Conservation (phyloP, 1,140 invertebrate genomes). For the Sipha flava region DNA sequence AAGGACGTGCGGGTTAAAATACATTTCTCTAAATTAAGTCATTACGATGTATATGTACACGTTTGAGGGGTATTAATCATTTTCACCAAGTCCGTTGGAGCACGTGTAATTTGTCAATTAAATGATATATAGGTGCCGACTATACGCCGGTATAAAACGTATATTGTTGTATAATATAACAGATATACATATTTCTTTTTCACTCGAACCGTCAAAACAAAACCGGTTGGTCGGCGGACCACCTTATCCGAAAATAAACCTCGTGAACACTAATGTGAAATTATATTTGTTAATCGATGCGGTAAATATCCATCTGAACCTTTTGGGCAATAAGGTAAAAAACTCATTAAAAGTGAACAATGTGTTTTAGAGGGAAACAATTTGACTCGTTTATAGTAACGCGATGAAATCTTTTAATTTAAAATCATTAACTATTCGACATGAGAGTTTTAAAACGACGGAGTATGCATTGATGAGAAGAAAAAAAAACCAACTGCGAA, state of each 20-base stretch:
- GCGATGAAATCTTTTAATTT: background rate
- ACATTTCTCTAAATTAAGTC: background rate
- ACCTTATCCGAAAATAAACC: slow-evolving; percentile 9
- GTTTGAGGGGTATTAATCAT: background rate
- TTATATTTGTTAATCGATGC: slow-evolving; percentile 10
- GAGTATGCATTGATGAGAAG: no score
- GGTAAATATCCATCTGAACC: background rate
- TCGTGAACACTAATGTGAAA: slow-evolving; percentile 8
- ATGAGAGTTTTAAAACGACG: background rate
- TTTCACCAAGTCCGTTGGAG: slow-evolving; percentile 1
- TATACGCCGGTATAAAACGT: background rate
- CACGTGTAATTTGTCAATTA: slow-evolving; percentile 15
- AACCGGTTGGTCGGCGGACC: slow-evolving; percentile 4
- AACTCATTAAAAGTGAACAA: background rate
- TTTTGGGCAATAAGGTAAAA: background rate
- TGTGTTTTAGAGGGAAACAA: background rate
- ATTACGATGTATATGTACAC: background rate
- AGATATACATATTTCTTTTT: background rate
- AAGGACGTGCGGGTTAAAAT: background rate
- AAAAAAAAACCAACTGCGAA: no score
- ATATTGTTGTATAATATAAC: background rate
- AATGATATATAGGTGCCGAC: slow-evolving; percentile 11
- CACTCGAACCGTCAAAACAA: background rate
- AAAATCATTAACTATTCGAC: background rate
- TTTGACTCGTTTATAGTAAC: background rate